Base-by-base conservation (phyloP, 2,888 invertebrate genomes). In the Saturnia pavonia region DNA sequence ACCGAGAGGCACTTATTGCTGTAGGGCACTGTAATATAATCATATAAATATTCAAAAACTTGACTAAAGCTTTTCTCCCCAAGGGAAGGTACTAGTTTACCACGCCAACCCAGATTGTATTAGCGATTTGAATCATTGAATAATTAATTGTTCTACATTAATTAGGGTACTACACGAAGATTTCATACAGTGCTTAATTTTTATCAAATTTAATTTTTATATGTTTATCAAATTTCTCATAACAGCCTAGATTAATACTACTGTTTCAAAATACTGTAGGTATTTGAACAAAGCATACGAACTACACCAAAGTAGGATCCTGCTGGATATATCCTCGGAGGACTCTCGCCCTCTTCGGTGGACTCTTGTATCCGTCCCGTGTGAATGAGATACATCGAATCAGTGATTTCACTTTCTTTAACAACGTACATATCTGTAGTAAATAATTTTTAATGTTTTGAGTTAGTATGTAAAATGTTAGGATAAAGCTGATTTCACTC, bases 351-450 rank as follows among this genome's bases (percentile, higher is more conserved):
- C 0, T 75, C 75, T 12, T 86, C 82, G 4, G 75, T 73, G 0
- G 78, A 76, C 71, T 90, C 88, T 43, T 78, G 70, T 1, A 92
- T 88, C 3, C 82, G 77, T 0, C 91, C 91, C 1, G 82, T 81
- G 73, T 92, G 91, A n/a, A 92, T 85, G 42, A 92, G 73, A 74
- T 91, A 92, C 90, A 92, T 90, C 1, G 88, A 80, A 71, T 91
- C 84, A 0, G 91, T 91, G 48, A 91, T 89, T 71, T 91, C 91
- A 16, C 76, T 79, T 69, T 90, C 83, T 66, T 90, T 91, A 14
- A 91, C 92, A 34, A 92, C 88, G 76, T 80, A 88, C 88, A 91
- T 89, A 6, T 82, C 91, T 92, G 72, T 8, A 70, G 65, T 68
- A 69, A 51, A 71, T 9, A 42, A 68, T 67, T 45, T 42, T 16